Evolutionary conservation across 2,888 invertebrate species (phyloP).

Genomic region (Plebejus anna): DNA sequence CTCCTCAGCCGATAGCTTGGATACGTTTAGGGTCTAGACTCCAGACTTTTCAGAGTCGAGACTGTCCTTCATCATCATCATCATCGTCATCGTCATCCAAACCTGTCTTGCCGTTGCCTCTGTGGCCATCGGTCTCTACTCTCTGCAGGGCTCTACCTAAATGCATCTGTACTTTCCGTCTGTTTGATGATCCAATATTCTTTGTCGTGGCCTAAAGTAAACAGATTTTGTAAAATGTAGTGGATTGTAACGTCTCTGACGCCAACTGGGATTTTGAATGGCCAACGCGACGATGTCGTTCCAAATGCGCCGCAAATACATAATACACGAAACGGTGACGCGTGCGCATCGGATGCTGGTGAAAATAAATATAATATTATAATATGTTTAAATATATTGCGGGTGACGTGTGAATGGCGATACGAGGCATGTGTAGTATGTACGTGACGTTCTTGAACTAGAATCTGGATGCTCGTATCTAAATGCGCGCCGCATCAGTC

Average conservation of each 20-base stretch:
- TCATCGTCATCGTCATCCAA: too few relatives aligned
- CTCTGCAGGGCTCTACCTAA: background rate
- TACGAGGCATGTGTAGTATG: background rate
- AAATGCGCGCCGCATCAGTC: background rate
- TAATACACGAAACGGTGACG: conserved; percentile 12
- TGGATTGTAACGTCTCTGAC: background rate
- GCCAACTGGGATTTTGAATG: background rate
- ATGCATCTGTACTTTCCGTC: background rate
- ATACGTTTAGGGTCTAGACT: background rate
- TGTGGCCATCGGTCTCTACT: background rate
- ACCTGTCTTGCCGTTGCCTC: too few relatives aligned
- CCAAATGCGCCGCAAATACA: conserved; percentile 12
- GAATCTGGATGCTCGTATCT: background rate
- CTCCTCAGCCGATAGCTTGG: background rate
- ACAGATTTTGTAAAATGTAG: background rate
- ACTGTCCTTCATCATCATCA: too few relatives aligned
- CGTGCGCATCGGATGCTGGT: background rate
- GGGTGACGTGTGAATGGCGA: conserved; percentile 15
- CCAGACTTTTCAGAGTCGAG: too few relatives aligned
- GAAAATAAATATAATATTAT: conserved; percentile 16
- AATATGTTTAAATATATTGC: background rate
- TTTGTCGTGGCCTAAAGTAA: too few relatives aligned
- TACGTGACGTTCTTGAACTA: conserved; percentile 13
- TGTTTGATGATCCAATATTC: too few relatives aligned
- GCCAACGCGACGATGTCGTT: background rate